Evolutionary conservation across 2,113 vertebrate species (phyloP), one percentile per base, ranked within the genome.

Genomic region (Tinamus guttatus): DNA sequence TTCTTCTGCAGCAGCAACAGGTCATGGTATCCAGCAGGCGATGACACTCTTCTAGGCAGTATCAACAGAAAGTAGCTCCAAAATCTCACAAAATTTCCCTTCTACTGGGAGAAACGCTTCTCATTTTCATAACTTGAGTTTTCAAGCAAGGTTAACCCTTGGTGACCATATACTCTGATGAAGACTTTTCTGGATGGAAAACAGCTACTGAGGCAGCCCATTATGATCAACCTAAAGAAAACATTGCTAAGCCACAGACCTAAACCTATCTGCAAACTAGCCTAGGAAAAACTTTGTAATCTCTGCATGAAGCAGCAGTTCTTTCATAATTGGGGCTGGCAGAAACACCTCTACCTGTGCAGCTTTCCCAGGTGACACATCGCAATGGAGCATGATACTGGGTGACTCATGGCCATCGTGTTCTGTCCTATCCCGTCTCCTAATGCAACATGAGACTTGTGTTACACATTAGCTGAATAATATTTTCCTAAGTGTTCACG

Each of bases 351-450:
- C 63, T 88, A 81, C 69, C 60, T 83, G 71, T 90, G 22, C 45
- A 51, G 58, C 47, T 93, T 90, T 95, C 83, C 94, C 75, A 94
- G 93, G 81, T 96, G 94, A 97, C 86, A 90, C 96, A 94, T 90
- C 94, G 92, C 81, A 96, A 89, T 94, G 94, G 90, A 96, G 79
- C 86, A 85, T 90, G 76, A 94, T 69, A 59, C 16, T 63, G 81
- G 13, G 59, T 96, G 95, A 96, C 28, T 96, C 95, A 96, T 70
- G 64, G 49, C 36, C 92, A 30, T 92, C 92, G 0, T 96, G 96
- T 94, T 96, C 95, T 90, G 81, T 96, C 96, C 84, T 78, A 96
- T 96, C 93, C 88, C 92, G 81, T 65, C 94, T 92, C 83, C 41
- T 82, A 76, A 81, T 80, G 81, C 86, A 93, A 89, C 82, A 69